Evolutionary conservation across 2,797 vertebrate species (phyloP).

Genomic region (Phylloscopus collybita): DNA sequence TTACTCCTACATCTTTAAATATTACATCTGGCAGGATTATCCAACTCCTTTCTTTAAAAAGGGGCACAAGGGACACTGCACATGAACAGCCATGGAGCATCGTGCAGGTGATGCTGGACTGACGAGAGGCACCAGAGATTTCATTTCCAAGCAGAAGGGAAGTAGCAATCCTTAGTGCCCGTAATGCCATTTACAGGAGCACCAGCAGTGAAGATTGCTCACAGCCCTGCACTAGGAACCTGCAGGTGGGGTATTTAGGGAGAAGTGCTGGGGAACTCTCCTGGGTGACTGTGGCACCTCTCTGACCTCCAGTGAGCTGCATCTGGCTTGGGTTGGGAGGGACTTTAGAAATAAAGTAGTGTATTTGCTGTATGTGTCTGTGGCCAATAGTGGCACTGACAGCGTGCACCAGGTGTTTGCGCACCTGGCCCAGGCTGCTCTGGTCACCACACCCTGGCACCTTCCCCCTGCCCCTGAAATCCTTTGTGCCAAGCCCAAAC

Average conservation of each 20-base stretch:
- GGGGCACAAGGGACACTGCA: not conserved
- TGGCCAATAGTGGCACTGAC: not conserved
- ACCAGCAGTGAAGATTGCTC: not conserved
- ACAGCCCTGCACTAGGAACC: not conserved
- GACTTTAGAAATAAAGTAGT: accelerated
- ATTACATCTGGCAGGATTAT: not conserved
- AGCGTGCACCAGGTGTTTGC: not conserved
- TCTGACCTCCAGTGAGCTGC: not conserved
- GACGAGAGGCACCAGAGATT: not conserved
- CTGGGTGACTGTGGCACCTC: not conserved
- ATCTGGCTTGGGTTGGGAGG: not conserved
- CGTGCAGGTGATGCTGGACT: not conserved
- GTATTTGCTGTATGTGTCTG: not conserved
- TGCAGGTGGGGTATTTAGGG: not conserved
- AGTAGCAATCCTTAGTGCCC: not conserved
- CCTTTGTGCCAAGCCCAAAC: not conserved
- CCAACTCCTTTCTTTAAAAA: not conserved
- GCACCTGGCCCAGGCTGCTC: not conserved
- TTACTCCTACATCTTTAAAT: not conserved
- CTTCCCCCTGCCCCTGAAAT: not conserved
- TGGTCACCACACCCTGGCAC: accelerated
- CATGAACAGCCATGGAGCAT: not conserved
- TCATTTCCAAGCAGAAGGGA: not conserved
- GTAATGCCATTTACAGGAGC: not conserved
- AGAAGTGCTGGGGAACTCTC: not conserved